Percentiles rank a stretch among this genome's conserved stretches.
phyloP scores from a whole-genome alignment of 2,797 vertebrate genomes.

The Clarias laeviceps region DNA sequence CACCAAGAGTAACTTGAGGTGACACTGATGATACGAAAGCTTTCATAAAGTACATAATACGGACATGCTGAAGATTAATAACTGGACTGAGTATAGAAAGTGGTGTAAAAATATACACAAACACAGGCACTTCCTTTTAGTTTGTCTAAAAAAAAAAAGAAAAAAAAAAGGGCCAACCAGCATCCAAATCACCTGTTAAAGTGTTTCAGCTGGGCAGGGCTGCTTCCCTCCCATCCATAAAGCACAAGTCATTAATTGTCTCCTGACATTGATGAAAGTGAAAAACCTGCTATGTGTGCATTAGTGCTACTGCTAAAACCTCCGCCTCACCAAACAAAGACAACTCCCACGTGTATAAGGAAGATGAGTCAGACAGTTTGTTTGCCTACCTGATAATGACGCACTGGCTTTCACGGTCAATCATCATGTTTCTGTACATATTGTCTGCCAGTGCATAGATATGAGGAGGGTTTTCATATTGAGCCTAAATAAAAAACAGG shows the following conservation, averaged over 20 bases:
- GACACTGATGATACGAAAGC: background rate
- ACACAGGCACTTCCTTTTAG: background rate
- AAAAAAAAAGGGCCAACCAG: background rate
- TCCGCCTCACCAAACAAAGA: background rate
- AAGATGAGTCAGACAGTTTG: background rate
- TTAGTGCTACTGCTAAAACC: constrained; percentile 1
- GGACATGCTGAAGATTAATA: background rate
- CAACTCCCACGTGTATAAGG: background rate
- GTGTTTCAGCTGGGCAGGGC: constrained; percentile 1
- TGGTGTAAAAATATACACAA: background rate
- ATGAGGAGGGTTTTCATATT: constrained; percentile 98
- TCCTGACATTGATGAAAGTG: background rate
- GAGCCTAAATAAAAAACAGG: constrained; percentile 79
- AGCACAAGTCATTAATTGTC: constrained; percentile 7
- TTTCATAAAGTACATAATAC: background rate
- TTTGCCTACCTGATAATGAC: constrained; percentile 95
- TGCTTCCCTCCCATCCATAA: constrained; percentile 12
- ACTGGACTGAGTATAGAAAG: background rate
- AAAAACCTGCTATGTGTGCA: constrained; percentile 2
- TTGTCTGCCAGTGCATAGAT: constrained; percentile 97
- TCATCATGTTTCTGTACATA: constrained; percentile 99
- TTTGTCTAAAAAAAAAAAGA: background rate
- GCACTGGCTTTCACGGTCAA: constrained; percentile 96
- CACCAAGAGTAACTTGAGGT: background rate
- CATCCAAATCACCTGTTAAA: constrained; percentile 7